Percentiles rank a stretch among this genome's conserved stretches.
Conservation (phyloP, 2,797 vertebrate species). For the Pangasius krempfi region DNA sequence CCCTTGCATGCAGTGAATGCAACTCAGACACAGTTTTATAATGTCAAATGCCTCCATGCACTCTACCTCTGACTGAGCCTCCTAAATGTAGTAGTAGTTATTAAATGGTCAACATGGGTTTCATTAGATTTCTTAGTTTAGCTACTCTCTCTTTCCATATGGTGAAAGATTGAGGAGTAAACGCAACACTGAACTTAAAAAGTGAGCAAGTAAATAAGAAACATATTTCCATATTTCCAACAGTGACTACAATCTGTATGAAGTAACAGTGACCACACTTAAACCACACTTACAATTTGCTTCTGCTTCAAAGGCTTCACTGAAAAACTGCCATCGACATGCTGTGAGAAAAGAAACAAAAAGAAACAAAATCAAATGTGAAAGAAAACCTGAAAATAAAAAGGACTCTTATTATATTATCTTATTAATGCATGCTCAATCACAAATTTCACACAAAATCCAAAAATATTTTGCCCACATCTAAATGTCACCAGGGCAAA, state of each 20-base stretch:
- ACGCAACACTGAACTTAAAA: not conserved
- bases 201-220: not conserved
- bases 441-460: not conserved
- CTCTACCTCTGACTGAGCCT: not conserved
- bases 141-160: not conserved
- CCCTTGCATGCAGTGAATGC: not conserved
- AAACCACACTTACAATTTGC: conserved; percentile 60
- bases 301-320: conserved; percentile 69
- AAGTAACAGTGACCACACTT: not conserved
- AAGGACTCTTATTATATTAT: not conserved
- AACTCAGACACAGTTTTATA: not conserved
- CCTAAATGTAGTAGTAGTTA: not conserved
- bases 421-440: not conserved
- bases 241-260: not conserved
- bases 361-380: not conserved
- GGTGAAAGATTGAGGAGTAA: not conserved
- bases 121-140: not conserved
- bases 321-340: conserved; percentile 66
- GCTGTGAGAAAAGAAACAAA: conserved; percentile 60
- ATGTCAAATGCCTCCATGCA: not conserved
- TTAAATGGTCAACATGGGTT: not conserved
- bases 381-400: not conserved
- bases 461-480: not conserved
- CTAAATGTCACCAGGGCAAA: not conserved
- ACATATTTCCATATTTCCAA: not conserved